Conservation (phyloP, 2,113 vertebrate genomes). For the Pseudorectes ferrugineus region DNA sequence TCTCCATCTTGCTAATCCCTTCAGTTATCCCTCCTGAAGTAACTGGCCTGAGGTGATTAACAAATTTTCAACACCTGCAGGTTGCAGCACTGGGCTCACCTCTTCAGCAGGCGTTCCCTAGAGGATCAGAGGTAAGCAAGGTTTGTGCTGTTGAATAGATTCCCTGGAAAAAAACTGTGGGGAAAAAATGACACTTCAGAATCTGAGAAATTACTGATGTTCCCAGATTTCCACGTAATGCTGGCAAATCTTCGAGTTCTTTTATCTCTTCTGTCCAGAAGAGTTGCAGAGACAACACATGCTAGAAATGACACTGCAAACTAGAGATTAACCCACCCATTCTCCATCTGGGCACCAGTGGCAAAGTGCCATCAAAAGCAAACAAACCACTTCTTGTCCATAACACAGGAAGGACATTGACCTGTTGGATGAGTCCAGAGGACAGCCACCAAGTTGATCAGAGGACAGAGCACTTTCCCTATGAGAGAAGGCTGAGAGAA, state of each 20-base stretch:
- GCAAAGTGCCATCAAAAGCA: neutral
- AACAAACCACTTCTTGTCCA: neutral
- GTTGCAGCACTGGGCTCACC: neutral
- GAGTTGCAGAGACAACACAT: neutral
- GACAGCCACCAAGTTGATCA: neutral
- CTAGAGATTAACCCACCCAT: neutral
- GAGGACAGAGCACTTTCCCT: neutral
- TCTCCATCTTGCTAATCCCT: neutral
- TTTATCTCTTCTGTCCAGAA: neutral
- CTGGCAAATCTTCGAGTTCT: neutral
- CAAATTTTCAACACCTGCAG: neutral
- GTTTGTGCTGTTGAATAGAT: neutral
- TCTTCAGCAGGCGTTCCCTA: neutral
- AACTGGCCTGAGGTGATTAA: neutral
- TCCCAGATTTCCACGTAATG: neutral
- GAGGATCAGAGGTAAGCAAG: neutral
- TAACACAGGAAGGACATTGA: neutral
- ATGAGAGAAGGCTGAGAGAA: neutral
- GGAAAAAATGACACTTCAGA: neutral
- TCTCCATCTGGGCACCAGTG: neutral
- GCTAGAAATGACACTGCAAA: neutral
- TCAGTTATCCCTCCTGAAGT: neutral
- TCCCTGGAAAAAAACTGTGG: neutral
- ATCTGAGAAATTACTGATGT: neutral
- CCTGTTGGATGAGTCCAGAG: neutral